Evolutionary conservation across 2,888 invertebrate species (phyloP).

Genomic region (Scaptomyza polygonia): DNA sequence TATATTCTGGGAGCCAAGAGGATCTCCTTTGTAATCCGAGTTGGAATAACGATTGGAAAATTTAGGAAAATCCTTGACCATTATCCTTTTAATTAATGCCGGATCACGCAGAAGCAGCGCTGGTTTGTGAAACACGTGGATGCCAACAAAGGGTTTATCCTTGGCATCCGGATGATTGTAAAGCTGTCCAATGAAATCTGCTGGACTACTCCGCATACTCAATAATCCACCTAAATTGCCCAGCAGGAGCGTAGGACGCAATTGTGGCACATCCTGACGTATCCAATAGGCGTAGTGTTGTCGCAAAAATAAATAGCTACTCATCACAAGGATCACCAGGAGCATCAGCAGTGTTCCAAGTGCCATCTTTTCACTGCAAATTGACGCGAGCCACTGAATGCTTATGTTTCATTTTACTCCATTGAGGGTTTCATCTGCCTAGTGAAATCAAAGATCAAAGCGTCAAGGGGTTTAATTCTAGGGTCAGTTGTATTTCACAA

Average conservation of each 20-base stretch:
- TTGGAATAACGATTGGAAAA: constrained; percentile 84
- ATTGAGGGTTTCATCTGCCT: constrained; percentile 19
- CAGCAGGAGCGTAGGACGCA: constrained; percentile 81
- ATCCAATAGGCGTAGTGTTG: constrained; percentile 79
- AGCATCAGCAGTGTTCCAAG: constrained; percentile 37
- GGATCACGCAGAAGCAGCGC: constrained; percentile 84
- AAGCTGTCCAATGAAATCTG: constrained; percentile 80
- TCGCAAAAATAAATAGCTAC: constrained; percentile 46
- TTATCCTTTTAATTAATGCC: constrained; percentile 83
- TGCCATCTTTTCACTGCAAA: constrained; percentile 40
- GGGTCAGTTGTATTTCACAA: constrained; percentile 27
- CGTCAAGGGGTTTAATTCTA: constrained; percentile 28
- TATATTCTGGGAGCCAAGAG: constrained; percentile 84
- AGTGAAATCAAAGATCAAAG: background rate
- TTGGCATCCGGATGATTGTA: constrained; percentile 80
- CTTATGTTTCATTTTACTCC: background rate
- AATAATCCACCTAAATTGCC: constrained; percentile 84
- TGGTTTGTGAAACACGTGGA: constrained; percentile 85
- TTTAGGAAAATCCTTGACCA: constrained; percentile 85
- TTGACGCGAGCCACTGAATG: constrained; percentile 14
- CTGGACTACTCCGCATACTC: constrained; percentile 76
- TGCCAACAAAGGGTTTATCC: constrained; percentile 81
- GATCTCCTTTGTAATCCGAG: constrained; percentile 82
- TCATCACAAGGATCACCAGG: constrained; percentile 24
- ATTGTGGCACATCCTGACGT: constrained; percentile 79